These are phyloP conservation scores for Atta texana DNA, from an alignment of 1,140 invertebrate species.

Conservation along the genomic window DNA sequence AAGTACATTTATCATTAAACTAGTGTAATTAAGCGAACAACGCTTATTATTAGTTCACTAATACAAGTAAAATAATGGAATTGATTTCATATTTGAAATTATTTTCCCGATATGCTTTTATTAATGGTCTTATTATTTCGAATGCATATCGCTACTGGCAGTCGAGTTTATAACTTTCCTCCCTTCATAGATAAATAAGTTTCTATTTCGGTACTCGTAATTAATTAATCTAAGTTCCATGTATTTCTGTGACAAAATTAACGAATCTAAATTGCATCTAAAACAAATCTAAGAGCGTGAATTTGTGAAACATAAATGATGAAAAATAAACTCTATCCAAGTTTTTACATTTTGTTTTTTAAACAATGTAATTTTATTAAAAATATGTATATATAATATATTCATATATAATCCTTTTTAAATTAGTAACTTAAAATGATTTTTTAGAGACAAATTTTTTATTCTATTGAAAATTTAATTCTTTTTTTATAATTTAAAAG, in stretches of 20 bases:
- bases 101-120: conserved; percentile 38
- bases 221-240: conserved; percentile 9
- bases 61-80: conserved; percentile 42
- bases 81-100: conserved; percentile 45
- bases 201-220: conserved; percentile 9
- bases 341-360: conserved; percentile 7
- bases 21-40: conserved; percentile 29
- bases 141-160: background rate
- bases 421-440: background rate
- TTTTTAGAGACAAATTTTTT: background rate
- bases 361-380: background rate
- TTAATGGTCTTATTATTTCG: conserved; percentile 11
- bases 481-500: background rate
- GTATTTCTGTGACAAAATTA: background rate
- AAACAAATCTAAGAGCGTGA: background rate
- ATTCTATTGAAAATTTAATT: background rate
- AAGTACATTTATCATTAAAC: conserved; percentile 39
- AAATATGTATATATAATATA: background rate
- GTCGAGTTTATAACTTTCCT: conserved; percentile 11
- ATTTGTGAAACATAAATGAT: background rate
- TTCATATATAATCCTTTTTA: background rate
- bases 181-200: conserved; percentile 2
- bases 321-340: conserved; percentile 12
- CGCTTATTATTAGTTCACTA: conserved; percentile 7
- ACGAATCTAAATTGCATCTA: background rate